Evolutionary conservation across 2,888 invertebrate species (phyloP), one percentile per base, ranked within the genome.

Genomic region (Bedellia somnulentella): DNA sequence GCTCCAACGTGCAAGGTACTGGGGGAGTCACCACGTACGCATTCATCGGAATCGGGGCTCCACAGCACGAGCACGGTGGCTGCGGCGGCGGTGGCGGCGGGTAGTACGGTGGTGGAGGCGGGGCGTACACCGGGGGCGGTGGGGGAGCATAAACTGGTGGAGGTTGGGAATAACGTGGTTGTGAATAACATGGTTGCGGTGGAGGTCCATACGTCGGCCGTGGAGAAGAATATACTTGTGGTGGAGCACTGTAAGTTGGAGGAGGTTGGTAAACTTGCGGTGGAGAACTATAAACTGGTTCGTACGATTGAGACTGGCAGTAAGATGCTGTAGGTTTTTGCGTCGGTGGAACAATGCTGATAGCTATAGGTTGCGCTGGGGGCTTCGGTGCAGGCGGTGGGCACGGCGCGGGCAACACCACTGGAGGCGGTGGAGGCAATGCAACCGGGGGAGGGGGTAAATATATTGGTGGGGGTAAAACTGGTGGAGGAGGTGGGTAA

Each of bases 21-120:
- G 70, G 67, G 16, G 67, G 47, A 5, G 61, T 46, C 1, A 71
- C 49, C 52, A 68, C 53, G 37, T 47, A 73, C 1, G 70, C 67
- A 14, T 53, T 61, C 68, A 73, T 68, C 0, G 71, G 62, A 2
- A 62, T 37, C 3, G 46, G 42, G 4, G 31, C 17, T 2, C 23
- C 27, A 15, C 10, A 15, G 9, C 18, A 15, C 15, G 24, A 21
- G 2, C 26, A 13, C 9, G 26, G 5, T 10, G 31, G 26, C 13
- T 12, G 18, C n/a, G 31, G 26, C 17, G 51, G 53, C 1, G 57
- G 53, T 0, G 52, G 45, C 2, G 52, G 49, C 3, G 45, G 29
- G 8, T 40, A 27, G 18, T 38, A 37, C 9, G 30, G 25, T 4
- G 45, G 44, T 0, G 47, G 39, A 4, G 23, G 15, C 5, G 31